Conservation (phyloP, 2,888 invertebrate species). For the Holacanthella duospinosa region DNA sequence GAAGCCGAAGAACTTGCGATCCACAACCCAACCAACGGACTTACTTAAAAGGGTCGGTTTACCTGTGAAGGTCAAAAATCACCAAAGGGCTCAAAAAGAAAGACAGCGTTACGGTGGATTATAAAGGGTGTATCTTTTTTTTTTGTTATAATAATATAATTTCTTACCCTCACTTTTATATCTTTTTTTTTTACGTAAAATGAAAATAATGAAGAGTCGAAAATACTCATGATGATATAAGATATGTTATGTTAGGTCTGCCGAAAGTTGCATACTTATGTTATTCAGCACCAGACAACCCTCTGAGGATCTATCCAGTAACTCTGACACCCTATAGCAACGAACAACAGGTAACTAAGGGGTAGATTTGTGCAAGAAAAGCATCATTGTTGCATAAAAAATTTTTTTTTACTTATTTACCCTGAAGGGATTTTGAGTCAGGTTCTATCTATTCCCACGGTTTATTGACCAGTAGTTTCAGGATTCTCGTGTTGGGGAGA, state of each 20-base stretch:
- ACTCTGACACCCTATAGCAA: not conserved
- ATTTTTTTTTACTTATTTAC: constrained; percentile 13
- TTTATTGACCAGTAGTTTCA: constrained; percentile 34
- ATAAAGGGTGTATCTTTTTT: not conserved
- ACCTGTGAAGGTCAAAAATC: no score
- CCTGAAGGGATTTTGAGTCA: constrained; percentile 19
- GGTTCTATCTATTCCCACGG: constrained; percentile 34
- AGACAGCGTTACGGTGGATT: not conserved
- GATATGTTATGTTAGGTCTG: no score
- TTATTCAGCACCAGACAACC: no score
- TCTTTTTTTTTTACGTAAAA: not conserved
- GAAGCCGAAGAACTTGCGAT: no score
- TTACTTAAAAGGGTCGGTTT: no score
- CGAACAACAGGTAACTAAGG: not conserved
- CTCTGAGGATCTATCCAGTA: not conserved
- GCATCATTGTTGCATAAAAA: constrained; percentile 22
- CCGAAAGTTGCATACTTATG: no score
- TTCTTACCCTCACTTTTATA: not conserved
- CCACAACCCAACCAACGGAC: no score
- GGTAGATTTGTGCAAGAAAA: constrained; percentile 2
- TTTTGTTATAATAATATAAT: not conserved
- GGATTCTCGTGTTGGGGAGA: not conserved
- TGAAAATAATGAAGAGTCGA: not conserved
- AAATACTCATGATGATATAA: no score
- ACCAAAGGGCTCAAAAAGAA: not conserved